Conservation (phyloP, 2,888 invertebrate genomes). For the Gymnocheta viridis region DNA sequence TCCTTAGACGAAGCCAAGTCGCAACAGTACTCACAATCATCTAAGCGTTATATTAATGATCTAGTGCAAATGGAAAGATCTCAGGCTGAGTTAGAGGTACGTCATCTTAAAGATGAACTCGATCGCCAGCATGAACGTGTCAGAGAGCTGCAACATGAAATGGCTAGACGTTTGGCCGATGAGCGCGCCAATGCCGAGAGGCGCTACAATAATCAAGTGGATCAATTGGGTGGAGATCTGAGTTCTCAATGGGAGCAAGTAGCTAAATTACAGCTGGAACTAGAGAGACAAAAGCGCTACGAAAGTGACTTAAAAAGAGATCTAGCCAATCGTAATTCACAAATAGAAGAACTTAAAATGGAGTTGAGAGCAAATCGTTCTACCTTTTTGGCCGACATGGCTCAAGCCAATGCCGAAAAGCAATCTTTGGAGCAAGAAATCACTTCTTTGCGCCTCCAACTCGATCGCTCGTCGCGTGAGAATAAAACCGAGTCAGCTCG, state of each 20-base stretch:
- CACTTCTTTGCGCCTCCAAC: slow-evolving; percentile 86
- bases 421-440: slow-evolving; percentile 91
- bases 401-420: slow-evolving; percentile 89
- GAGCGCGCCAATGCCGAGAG: slow-evolving; percentile 89
- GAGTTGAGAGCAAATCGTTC: slow-evolving; percentile 88
- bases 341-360: slow-evolving; percentile 90
- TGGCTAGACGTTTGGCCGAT: slow-evolving; percentile 87
- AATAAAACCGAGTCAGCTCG: slow-evolving; percentile 89
- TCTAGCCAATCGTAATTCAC: slow-evolving; percentile 87
- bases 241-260: slow-evolving; percentile 91
- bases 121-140: slow-evolving; percentile 89
- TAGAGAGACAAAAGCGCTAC: slow-evolving; percentile 90
- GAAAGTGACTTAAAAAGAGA: slow-evolving; percentile 90
- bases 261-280: slow-evolving; percentile 88
- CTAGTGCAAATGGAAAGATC: slow-evolving; percentile 90
- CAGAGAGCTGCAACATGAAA: slow-evolving; percentile 89
- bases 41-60: slow-evolving; percentile 88
- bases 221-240: slow-evolving; percentile 90
- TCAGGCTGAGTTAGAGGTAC: slow-evolving; percentile 89
- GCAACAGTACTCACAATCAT: slow-evolving; percentile 75
- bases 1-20: slow-evolving; percentile 86
- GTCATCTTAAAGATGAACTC: slow-evolving; percentile 89
- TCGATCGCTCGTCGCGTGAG: slow-evolving; percentile 89
- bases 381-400: slow-evolving; percentile 89
- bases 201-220: slow-evolving; percentile 88